phyloP scores from a whole-genome alignment of 2,113 vertebrate genomes.

The Eulacestoma nigropectus region DNA sequence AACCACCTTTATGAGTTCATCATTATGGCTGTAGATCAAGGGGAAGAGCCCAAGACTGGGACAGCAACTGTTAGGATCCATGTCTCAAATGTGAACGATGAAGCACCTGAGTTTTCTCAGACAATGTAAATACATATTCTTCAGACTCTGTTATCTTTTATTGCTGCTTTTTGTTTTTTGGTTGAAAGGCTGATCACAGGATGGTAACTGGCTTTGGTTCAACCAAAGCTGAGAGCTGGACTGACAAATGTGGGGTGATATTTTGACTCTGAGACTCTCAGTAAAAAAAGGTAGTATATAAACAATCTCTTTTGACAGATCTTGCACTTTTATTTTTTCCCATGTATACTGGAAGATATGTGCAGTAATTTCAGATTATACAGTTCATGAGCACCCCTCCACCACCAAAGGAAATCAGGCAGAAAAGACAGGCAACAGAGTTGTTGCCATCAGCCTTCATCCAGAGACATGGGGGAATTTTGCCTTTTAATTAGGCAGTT shows the following conservation, averaged over 20 bases:
- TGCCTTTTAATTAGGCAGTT: background rate
- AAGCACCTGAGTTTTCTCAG: constrained; percentile 84
- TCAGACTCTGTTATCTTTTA: background rate
- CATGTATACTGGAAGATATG: background rate
- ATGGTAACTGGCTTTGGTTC: background rate
- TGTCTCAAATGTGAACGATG: constrained; percentile 88
- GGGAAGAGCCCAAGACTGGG: constrained; percentile 79
- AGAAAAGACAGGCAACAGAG: background rate
- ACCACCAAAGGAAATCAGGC: background rate
- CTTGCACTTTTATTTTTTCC: background rate
- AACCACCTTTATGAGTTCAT: constrained; percentile 89
- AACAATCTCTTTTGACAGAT: background rate
- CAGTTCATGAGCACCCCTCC: background rate
- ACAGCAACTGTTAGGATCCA: constrained; percentile 84
- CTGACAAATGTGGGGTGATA: background rate
- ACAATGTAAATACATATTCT: constrained; percentile 70
- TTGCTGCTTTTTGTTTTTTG: background rate
- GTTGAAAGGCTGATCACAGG: background rate
- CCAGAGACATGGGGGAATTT: background rate
- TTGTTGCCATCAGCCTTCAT: background rate
- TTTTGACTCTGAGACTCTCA: background rate
- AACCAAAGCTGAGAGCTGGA: background rate
- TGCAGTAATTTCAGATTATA: background rate
- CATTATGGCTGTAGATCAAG: constrained; percentile 85
- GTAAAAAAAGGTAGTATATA: background rate